Conservation (phyloP, 2,797 vertebrate species). For the Coendou prehensilis region DNA sequence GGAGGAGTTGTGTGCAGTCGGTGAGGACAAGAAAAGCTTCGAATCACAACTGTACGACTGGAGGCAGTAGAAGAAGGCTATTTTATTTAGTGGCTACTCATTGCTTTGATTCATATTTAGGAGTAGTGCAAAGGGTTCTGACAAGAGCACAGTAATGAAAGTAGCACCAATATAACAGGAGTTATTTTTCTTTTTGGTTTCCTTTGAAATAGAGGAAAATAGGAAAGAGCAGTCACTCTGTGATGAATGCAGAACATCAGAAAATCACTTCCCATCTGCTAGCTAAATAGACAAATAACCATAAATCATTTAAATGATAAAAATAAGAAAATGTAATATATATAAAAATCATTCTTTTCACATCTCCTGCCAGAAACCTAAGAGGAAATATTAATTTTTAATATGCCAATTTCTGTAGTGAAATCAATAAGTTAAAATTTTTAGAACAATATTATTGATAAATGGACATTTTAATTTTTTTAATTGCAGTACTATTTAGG, state of each 20-base stretch:
- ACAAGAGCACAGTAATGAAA: conserved; percentile 51
- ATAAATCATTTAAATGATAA: conserved; percentile 90
- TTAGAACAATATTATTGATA: conserved; percentile 20
- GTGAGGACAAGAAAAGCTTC: background rate
- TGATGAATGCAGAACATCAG: conserved; percentile 83
- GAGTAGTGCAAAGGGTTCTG: background rate
- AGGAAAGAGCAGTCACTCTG: conserved; percentile 87
- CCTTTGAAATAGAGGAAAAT: conserved; percentile 88
- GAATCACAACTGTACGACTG: background rate
- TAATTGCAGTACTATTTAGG: background rate
- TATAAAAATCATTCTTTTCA: conserved; percentile 67
- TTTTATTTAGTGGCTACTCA: background rate
- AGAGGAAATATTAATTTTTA: conserved; percentile 73
- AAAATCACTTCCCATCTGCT: conserved; percentile 92
- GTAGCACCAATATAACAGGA: conserved; percentile 69
- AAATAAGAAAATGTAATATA: conserved; percentile 82
- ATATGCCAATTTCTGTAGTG: conserved; percentile 23
- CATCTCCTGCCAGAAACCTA: conserved; percentile 58
- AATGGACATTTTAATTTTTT: conserved; percentile 7
- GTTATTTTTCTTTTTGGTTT: conserved; percentile 86
- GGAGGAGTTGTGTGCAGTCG: background rate
- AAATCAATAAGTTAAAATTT: conserved; percentile 54
- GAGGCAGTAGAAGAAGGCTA: background rate
- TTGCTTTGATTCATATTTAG: background rate
- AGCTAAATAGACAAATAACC: conserved; percentile 89